These are phyloP conservation scores for Leucoraja ocellata DNA, from an alignment of 2,797 vertebrate genomes.

Conservation along the genomic window DNA sequence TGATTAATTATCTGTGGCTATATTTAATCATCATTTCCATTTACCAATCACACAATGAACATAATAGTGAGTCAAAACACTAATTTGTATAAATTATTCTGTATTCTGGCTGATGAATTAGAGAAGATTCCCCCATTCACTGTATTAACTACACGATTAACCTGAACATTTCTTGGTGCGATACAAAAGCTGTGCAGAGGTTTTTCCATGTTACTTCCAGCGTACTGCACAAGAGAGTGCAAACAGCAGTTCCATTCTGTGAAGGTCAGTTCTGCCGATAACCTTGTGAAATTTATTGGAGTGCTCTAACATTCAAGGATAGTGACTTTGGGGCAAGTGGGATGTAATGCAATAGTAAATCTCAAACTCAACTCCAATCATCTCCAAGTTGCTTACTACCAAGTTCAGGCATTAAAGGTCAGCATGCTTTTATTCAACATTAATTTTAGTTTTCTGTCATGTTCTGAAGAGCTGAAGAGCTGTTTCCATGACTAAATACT, in stretches of 20 bases:
- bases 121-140: background rate
- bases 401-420: background rate
- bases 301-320: background rate
- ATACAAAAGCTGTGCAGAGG: background rate
- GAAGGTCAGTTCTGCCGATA: background rate
- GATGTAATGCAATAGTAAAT: background rate
- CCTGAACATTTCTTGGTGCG: background rate
- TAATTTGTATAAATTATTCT: constrained; percentile 27
- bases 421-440: background rate
- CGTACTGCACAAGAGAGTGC: background rate
- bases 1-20: background rate
- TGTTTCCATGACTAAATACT: background rate
- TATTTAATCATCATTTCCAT: background rate
- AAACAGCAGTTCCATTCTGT: background rate
- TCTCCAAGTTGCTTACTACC: background rate
- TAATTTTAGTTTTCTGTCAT: background rate
- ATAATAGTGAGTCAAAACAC: background rate
- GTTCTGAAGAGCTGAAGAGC: background rate
- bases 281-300: background rate
- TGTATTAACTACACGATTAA: constrained; percentile 25
- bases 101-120: background rate
- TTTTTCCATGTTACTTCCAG: background rate
- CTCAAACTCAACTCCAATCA: background rate
- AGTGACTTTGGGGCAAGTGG: background rate
- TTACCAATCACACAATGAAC: background rate